Base-by-base conservation (phyloP, 2,888 invertebrate genomes). In the Acronicta aceris region DNA sequence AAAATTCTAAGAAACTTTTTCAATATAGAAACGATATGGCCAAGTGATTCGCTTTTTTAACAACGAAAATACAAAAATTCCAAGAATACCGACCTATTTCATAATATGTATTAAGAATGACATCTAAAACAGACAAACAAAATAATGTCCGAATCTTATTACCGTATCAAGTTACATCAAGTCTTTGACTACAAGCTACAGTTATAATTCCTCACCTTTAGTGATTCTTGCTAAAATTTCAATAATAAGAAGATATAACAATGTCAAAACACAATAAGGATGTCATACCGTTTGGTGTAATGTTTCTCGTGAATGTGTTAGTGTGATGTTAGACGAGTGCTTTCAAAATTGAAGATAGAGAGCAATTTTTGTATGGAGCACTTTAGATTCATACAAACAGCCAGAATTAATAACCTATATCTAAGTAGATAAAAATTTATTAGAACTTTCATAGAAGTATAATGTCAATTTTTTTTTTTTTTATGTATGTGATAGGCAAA, bases 181-280 rank as follows among this genome's bases (percentile, higher is more conserved):
- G 40, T 21, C 4, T 16, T 42, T 9, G 16, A 10, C 9, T 25
- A 10, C n/a, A 13, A 17, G 16, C 12, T 30, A 21, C 0, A 17
- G n/a, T 17, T 45, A 53, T 38, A 42, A 59, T 41, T 17, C 0
- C 21, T 16, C 16, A 6, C 2, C 36, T 25, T 21, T 47, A 30
- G 33, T n/a, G 17, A 10, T 42, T 50, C 45, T 49, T 9, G 36
- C 15, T 38, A 38, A 49, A 45, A 10, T 17, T 30, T 38, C 27
- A 68, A 60, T 49, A 40, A 51, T 52, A 51, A 45, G 30, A 57
- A 52, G 54, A 54, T 54, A 2, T 41, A 47, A 59, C 38, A 73
- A 52, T 52, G 45, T 21, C 17, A 6, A n/a, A 48, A 59, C 50
- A 65, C 30, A 65, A 57, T 65, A 58, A 62, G 45, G 38, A 50